phyloP scores from a whole-genome alignment of 1,140 invertebrate species.

The Bombus breviceps region DNA sequence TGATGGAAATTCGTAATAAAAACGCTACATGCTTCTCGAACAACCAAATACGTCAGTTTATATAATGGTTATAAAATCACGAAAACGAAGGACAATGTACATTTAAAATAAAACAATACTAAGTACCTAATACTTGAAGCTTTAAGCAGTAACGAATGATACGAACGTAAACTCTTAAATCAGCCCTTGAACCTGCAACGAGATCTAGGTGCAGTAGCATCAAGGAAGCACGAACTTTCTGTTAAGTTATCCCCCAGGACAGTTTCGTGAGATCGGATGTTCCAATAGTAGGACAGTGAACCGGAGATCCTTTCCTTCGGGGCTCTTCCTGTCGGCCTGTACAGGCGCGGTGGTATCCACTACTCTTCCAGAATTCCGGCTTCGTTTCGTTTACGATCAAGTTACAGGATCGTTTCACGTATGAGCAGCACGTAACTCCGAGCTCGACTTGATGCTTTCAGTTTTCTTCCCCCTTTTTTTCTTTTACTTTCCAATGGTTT shows the following conservation, averaged over 20 bases:
- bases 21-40: no score
- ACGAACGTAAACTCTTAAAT: conserved; percentile 20
- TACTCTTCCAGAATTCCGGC: conserved; percentile 54
- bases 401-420: conserved; percentile 62
- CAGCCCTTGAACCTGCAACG: conserved; percentile 39
- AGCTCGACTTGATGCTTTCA: conserved; percentile 42
- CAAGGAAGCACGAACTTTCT: conserved; percentile 30
- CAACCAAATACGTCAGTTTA: no score
- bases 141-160: background rate
- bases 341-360: conserved; percentile 28
- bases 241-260: conserved; percentile 48
- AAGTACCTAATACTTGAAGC: background rate
- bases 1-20: no score
- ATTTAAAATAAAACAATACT: background rate
- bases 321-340: conserved; percentile 48
- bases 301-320: conserved; percentile 54
- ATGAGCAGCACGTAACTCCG: conserved; percentile 54
- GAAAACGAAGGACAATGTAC: background rate
- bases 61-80: background rate
- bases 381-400: conserved; percentile 66
- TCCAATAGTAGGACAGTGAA: conserved; percentile 44
- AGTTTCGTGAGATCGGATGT: conserved; percentile 46
- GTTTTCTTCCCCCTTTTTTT: background rate
- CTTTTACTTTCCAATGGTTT: conserved; percentile 10
- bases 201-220: conserved; percentile 19